phyloP scores from a whole-genome alignment of 2,797 vertebrate genomes.

The Pseudochirops corinnae region DNA sequence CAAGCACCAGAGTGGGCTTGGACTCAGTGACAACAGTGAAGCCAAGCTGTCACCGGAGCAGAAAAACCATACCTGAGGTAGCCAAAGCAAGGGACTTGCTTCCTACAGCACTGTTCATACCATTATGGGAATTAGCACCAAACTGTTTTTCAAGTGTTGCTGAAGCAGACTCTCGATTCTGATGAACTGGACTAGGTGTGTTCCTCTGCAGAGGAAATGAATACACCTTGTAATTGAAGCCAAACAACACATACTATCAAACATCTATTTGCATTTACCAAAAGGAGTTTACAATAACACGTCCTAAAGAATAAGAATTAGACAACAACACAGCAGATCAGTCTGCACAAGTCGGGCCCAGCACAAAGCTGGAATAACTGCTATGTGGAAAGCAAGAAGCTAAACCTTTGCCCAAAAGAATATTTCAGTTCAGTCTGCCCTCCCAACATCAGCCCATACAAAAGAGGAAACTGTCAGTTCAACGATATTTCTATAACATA shows the following conservation, averaged over 20 bases:
- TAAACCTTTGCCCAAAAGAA: not conserved
- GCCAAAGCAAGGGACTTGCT: slow-evolving; percentile 86
- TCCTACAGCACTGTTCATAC: slow-evolving; percentile 85
- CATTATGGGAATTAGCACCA: slow-evolving; percentile 87
- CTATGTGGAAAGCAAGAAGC: not conserved
- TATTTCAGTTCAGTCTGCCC: not conserved
- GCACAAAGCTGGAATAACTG: not conserved
- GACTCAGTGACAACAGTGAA: not conserved
- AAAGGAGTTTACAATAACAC: not conserved
- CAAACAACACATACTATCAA: not conserved
- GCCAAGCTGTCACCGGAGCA: not conserved
- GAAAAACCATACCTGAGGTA: slow-evolving; percentile 83
- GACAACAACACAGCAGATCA: not conserved
- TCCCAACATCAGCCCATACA: not conserved
- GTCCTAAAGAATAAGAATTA: not conserved
- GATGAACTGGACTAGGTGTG: slow-evolving; percentile 96
- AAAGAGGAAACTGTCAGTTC: not conserved
- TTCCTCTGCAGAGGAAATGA: slow-evolving; percentile 89
- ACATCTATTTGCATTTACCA: not conserved
- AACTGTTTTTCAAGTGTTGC: slow-evolving; percentile 88
- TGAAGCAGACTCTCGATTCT: slow-evolving; percentile 85
- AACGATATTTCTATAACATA: not conserved
- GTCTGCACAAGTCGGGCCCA: not conserved
- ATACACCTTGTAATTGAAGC: not conserved
- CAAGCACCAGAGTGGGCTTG: not conserved